These are phyloP conservation scores for Macroramphosus scolopax DNA, from an alignment of 2,797 vertebrate species.

Conservation along the genomic window DNA sequence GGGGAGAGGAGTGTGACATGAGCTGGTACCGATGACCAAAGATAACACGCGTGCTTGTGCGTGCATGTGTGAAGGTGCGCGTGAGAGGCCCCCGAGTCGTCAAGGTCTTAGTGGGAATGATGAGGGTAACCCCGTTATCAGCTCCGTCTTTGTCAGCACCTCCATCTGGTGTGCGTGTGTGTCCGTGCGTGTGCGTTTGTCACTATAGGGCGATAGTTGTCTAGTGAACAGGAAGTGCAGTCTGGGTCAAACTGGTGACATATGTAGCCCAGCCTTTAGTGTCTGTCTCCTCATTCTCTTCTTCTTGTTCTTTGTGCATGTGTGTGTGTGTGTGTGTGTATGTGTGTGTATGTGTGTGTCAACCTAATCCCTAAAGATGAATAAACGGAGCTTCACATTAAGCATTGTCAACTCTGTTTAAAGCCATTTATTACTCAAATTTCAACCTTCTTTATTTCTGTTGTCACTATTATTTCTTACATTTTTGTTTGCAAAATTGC, in stretches of 20 bases:
- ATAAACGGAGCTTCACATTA: too few relatives aligned
- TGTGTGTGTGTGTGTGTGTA: slow-evolving; percentile 13
- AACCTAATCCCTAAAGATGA: too few relatives aligned
- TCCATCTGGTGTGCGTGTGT: slow-evolving; percentile 70
- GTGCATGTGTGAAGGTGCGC: slow-evolving; percentile 18
- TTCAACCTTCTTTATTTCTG: too few relatives aligned
- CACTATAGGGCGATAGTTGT: slow-evolving; percentile 64
- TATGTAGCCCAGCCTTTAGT: slow-evolving; percentile 47
- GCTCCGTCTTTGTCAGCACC: slow-evolving; percentile 72
- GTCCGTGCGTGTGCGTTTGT: slow-evolving; percentile 43
- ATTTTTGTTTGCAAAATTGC: too few relatives aligned
- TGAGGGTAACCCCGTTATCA: slow-evolving; percentile 74
- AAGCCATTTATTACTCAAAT: too few relatives aligned
- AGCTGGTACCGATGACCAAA: slow-evolving; percentile 61
- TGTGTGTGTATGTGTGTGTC: slow-evolving; percentile 6
- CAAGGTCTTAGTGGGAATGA: slow-evolving; percentile 66
- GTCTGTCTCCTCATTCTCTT: slow-evolving; percentile 32
- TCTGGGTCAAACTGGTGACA: slow-evolving; percentile 85
- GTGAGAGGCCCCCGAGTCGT: slow-evolving; percentile 54
- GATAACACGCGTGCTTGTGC: slow-evolving; percentile 51
- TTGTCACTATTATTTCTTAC: too few relatives aligned
- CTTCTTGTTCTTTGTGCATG: slow-evolving; percentile 8
- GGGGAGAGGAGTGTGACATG: slow-evolving; percentile 69
- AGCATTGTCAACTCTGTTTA: too few relatives aligned
- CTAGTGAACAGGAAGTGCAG: slow-evolving; percentile 78